These are phyloP conservation scores for Halcyon malimbica DNA, from an alignment of 2,113 vertebrate genomes.

Conservation along the genomic window DNA sequence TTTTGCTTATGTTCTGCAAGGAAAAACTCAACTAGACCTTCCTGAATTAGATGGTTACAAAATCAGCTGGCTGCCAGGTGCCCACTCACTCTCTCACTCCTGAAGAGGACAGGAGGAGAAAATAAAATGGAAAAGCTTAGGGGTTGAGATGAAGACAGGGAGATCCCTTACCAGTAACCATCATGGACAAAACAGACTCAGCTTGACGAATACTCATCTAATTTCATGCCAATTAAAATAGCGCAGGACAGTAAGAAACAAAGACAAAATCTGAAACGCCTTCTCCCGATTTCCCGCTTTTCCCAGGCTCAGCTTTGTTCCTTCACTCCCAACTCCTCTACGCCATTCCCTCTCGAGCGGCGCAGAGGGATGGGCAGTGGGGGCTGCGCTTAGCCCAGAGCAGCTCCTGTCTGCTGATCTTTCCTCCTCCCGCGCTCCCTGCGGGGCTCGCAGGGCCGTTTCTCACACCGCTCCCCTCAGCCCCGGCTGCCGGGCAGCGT, in stretches of 20 bases:
- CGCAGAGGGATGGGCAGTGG: fast-evolving
- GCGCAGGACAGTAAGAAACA: neutral
- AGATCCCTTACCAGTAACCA: neutral
- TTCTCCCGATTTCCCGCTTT: neutral
- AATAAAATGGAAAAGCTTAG: neutral
- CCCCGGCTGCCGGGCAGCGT: neutral
- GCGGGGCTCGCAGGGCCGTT: neutral
- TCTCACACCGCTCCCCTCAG: neutral
- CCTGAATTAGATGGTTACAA: neutral
- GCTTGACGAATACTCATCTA: neutral
- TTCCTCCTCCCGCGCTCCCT: neutral
- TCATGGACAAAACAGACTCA: neutral
- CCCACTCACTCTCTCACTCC: neutral
- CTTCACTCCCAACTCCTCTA: fast-evolving
- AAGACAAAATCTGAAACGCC: neutral
- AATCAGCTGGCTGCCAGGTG: neutral
- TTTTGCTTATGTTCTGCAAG: neutral
- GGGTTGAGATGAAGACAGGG: neutral
- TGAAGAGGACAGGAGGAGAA: neutral
- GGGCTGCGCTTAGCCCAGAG: fast-evolving
- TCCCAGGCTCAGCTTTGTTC: neutral
- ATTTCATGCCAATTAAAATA: neutral
- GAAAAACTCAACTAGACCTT: neutral
- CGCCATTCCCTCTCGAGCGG: neutral
- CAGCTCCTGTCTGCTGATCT: no score